A percentile compares a stretch with the other conserved stretches of the same genome.
phyloP scores from a whole-genome alignment of 2,113 vertebrate species.

The Meleagris gallopavo region DNA sequence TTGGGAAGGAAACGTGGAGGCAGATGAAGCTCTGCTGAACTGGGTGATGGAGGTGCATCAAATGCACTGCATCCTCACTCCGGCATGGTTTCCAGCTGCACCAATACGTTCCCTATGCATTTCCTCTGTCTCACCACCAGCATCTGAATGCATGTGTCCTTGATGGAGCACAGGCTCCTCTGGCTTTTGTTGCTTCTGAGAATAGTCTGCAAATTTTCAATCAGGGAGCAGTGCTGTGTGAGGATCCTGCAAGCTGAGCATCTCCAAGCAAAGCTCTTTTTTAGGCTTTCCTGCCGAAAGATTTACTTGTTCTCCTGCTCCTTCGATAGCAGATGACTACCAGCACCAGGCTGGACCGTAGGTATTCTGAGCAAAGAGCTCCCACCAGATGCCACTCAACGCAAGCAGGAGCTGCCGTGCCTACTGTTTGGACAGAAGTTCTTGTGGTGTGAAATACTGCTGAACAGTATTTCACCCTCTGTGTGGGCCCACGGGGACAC shows the following conservation, averaged over 20 bases:
- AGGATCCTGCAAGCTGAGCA: background rate
- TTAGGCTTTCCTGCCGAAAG: background rate
- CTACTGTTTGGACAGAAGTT: rapidly evolving
- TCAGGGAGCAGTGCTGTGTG: background rate
- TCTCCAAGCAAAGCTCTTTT: background rate
- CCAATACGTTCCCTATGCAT: background rate
- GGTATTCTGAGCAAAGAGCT: background rate
- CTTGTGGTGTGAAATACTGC: background rate
- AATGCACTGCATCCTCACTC: no score
- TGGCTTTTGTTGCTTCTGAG: background rate
- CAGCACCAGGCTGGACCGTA: background rate
- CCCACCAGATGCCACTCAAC: background rate
- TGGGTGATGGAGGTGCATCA: background rate
- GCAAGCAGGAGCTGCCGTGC: background rate
- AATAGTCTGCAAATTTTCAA: background rate
- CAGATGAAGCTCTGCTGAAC: background rate
- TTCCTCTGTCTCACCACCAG: background rate
- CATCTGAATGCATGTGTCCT: background rate
- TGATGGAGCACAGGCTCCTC: background rate
- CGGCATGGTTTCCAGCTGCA: background rate
- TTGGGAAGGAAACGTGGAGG: rapidly evolving
- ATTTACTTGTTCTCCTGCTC: background rate
- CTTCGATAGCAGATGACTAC: background rate
- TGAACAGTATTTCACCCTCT: background rate
- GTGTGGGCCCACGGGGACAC: background rate